Evolutionary conservation across 2,888 invertebrate species (phyloP).

Genomic region (Pardosa pseudoannulata): DNA sequence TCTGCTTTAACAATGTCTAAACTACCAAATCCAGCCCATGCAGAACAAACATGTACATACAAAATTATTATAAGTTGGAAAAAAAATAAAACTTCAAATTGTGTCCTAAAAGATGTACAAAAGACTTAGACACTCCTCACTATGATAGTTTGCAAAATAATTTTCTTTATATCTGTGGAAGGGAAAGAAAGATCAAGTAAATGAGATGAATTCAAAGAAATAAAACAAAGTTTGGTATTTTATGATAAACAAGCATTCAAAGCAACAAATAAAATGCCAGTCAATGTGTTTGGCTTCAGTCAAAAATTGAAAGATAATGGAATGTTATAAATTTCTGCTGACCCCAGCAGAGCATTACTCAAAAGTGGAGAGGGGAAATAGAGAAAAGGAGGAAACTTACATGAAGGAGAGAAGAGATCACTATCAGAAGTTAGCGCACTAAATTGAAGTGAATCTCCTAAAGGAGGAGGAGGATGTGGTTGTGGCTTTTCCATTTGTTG

Average conservation of each 20-base stretch:
- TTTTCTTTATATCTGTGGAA: no score
- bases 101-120: no score
- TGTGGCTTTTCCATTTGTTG: conserved; percentile 60
- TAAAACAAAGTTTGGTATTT: no score
- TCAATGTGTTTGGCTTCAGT: background rate
- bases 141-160: no score
- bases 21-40: no score
- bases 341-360: conserved; percentile 30
- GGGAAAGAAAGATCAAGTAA: no score
- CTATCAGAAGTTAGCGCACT: conserved; percentile 76
- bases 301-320: background rate
- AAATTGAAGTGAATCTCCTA: conserved; percentile 73
- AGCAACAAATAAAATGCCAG: background rate
- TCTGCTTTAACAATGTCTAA: no score
- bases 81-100: no score
- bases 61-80: no score
- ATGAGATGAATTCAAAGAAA: no score
- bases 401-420: conserved; percentile 79
- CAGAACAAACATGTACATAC: no score
- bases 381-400: conserved; percentile 76
- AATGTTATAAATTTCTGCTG: background rate
- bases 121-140: no score
- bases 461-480: conserved; percentile 61
- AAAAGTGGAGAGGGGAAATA: conserved; percentile 18
- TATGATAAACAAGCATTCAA: background rate